Base-by-base conservation (phyloP, 2,113 vertebrate species). In the Xyliphius kryptos region DNA sequence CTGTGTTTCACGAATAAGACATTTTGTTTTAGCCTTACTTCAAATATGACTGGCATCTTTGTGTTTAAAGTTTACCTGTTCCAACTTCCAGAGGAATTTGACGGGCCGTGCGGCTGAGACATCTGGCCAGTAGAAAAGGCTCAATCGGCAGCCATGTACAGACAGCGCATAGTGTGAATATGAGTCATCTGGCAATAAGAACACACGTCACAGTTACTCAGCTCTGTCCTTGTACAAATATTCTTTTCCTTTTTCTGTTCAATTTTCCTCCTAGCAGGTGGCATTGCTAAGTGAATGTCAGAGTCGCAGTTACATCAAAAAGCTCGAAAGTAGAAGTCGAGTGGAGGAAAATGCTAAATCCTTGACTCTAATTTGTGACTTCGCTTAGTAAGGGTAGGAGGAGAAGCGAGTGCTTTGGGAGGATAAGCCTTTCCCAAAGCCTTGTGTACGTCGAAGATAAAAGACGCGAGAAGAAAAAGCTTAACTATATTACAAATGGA, bases 11-110 rank as follows among this genome's bases (percentile, higher is more conserved):
- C n/a, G n/a, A n/a, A n/a, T n/a, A n/a, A n/a, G n/a, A n/a, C n/a
- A n/a, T n/a, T n/a, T n/a, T n/a, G n/a, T n/a, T n/a, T n/a, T n/a
- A n/a, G n/a, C n/a, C n/a, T n/a, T n/a, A n/a, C n/a, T n/a, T n/a
- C n/a, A n/a, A n/a, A n/a, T n/a, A n/a, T n/a, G n/a, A n/a, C n/a
- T n/a, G n/a, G n/a, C n/a, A n/a, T n/a, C n/a, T n/a, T n/a, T n/a
- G n/a, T 55, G 50, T 14, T 12, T 38, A 5, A 17, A n/a, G 37
- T 1, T 57, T 83, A 98, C 96, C 95, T 98, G 95, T 73, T 98
- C 95, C 69, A 97, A 83, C 81, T 98, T 98, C 95, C 96, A 98
- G 66, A 97, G 88, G 81, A 98, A 98, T 78, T 98, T 97, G 78
- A 97, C 93, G 0, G 96, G 95, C 21, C 92, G 90, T 0, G 93